Conservation (phyloP, 1,140 invertebrate genomes). For the Phymorhynchus buccinoides region DNA sequence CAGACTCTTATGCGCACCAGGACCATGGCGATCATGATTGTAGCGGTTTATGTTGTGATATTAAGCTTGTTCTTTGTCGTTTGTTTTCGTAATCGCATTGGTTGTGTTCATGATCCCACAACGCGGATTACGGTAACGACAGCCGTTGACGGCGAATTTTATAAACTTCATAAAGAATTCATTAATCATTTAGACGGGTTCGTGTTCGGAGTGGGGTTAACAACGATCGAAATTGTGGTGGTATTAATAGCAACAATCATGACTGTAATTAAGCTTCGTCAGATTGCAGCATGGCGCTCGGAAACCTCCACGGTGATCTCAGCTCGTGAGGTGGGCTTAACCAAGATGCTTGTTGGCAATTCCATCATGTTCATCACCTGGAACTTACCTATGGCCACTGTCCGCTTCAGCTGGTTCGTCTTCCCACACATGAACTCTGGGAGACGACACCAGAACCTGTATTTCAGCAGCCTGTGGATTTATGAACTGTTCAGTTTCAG, state of each 20-base stretch:
- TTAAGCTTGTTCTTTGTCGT: background rate
- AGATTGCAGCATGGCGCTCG: background rate
- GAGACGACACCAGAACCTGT: background rate
- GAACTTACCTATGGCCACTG: background rate
- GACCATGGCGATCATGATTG: constrained; percentile 10
- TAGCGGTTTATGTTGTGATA: background rate
- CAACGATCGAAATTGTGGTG: background rate
- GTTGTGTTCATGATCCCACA: background rate
- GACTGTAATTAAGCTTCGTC: background rate
- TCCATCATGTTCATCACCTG: constrained; percentile 23
- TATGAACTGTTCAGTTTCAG: background rate
- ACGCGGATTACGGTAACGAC: no score
- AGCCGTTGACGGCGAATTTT: background rate
- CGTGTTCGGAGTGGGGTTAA: background rate
- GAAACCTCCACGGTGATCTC: background rate
- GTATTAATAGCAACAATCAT: background rate
- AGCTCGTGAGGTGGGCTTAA: constrained; percentile 1
- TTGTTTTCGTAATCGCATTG: background rate
- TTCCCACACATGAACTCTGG: background rate
- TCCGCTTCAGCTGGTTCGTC: background rate
- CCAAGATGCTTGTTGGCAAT: constrained; percentile 15
- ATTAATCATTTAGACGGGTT: background rate
- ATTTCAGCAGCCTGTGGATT: background rate
- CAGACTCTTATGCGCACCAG: background rate
- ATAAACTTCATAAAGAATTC: background rate